Evolutionary conservation across 2,797 vertebrate species (phyloP), one percentile per base, ranked within the genome.

Genomic region (Lepus townsendii): DNA sequence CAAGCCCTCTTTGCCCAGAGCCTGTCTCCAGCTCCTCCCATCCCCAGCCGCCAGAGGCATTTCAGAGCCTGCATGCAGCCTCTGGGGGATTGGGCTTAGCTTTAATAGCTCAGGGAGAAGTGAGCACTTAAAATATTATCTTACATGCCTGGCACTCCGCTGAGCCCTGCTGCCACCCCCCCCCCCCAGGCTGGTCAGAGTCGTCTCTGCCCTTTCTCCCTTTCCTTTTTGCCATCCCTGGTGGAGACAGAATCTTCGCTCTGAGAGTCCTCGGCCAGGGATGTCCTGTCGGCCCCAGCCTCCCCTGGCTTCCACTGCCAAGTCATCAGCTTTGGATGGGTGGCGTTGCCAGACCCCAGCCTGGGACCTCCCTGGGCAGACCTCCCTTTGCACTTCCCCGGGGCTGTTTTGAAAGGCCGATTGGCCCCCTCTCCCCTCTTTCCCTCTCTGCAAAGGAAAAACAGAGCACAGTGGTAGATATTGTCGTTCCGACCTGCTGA

Each of bases 111-210:
- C 50, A 30, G 35, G 65, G 20, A 75, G 42, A 54, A 8, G 42
- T 27, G 75, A 96, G 73, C 78, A 78, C 92, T 96, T 73, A 89
- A 88, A 86, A 66, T 93, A 78, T 88, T 88, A 42, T 75, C 42
- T 84, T 95, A 76, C 65, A n/a, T 79, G 73, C 63, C 27, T 27
- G 38, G n/a, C 75, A 52, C 22, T 16, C 75, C 52, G 11, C 14
- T 11, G 47, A 38, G 3, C 47, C 27, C 54, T 57, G 54, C 54
- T 16, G 47, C 57, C 12, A 4, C 47, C 72, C 16, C 50, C 57
- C 5, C n/a, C 24, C 12, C 85, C n/a, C 38, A 42, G 57, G n/a
- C 69, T 88, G 52, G n/a, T 83, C 68, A 85, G 19, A 26, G 57
- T 66, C n/a, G 66, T 69, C 35, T 77, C 87, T 57, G 54, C 54